Percentiles rank a stretch among this genome's conserved stretches.
Conservation (phyloP, 1,140 invertebrate genomes). For the Drosophila rufa region DNA sequence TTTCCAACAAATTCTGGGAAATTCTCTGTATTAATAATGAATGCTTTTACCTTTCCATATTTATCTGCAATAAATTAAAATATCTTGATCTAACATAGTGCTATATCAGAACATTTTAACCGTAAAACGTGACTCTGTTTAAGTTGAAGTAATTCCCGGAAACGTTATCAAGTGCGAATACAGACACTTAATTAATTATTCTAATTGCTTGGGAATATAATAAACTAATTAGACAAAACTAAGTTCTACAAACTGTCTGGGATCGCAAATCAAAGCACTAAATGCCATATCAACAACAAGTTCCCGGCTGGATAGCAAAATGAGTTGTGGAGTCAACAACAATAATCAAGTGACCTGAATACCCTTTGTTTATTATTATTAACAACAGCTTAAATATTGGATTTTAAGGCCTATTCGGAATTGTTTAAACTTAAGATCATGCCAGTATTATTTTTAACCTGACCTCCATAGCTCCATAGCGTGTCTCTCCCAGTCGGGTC, state of each 20-base stretch:
- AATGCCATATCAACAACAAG: slow-evolving; percentile 30
- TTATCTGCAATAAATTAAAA: neutral
- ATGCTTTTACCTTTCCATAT: neutral
- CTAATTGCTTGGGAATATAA: neutral
- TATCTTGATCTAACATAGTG: neutral
- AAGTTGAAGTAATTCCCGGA: neutral
- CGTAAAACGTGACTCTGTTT: too few relatives aligned
- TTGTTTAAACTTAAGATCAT: slow-evolving; percentile 40
- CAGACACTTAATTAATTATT: neutral
- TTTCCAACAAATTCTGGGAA: neutral
- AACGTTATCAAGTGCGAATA: neutral
- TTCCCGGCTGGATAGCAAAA: slow-evolving; percentile 2
- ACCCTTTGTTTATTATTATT: slow-evolving; percentile 36
- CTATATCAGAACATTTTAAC: too few relatives aligned
- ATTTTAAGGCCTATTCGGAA: slow-evolving; percentile 32
- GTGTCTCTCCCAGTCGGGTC: slow-evolving; percentile 5
- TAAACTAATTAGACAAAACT: neutral
- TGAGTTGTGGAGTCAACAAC: slow-evolving; percentile 22
- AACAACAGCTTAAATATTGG: slow-evolving; percentile 22
- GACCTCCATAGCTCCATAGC: slow-evolving; percentile 19
- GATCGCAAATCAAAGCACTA: slow-evolving; percentile 7
- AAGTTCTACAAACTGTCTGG: neutral
- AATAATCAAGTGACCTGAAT: slow-evolving; percentile 38
- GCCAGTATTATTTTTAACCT: slow-evolving; percentile 43
- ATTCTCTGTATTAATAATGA: neutral